Evolutionary conservation across 2,113 vertebrate species (phyloP), one percentile per base, ranked within the genome.

Genomic region (Dendrocopos noguchii): DNA sequence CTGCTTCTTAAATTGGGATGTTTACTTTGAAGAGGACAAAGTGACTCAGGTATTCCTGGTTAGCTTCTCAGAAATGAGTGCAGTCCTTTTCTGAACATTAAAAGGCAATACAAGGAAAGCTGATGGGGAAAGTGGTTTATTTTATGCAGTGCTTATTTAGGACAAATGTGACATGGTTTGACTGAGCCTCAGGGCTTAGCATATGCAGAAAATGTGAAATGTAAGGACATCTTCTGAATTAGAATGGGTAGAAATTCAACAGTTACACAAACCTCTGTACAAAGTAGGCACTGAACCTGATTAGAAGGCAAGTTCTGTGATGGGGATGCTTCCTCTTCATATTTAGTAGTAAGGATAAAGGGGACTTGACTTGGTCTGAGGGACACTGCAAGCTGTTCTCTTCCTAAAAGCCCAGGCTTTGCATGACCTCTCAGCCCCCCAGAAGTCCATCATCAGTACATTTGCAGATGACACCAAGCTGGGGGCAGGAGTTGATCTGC

Each of bases 11-110:
- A 86, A 61, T 70, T 79, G 44, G 67, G 72, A 75, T 72, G 39
- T 91, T 90, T 92, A 63, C 57, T 71, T 91, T 83, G 72, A 56
- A 80, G 52, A 92, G 36, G n/a, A 34, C 61, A 34, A 80, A 90
- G 56, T 89, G 34, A 82, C 77, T 88, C 27, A 25, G 10, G 33
- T 85, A 47, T 4, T 92, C 12, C 50, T 86, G 80, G 91, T 92
- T 89, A 44, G 92, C 44, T 91, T 89, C 78, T 84, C 57, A 21
- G 71, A 72, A 87, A n/a, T 65, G 34, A 82, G n/a, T 74, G 42
- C 81, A 25, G 29, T 84, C 50, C 72, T 85, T 36, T 57, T 84
- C 77, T 96, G 87, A 16, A 21, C 74, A 73, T 87, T 88, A 67
- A 91, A 93, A 91, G 52, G 22, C n/a, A 84, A 13, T 57, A 34